Evolutionary conservation across 2,888 invertebrate genomes (phyloP).

Genomic region (Troides oblongomaculatus): DNA sequence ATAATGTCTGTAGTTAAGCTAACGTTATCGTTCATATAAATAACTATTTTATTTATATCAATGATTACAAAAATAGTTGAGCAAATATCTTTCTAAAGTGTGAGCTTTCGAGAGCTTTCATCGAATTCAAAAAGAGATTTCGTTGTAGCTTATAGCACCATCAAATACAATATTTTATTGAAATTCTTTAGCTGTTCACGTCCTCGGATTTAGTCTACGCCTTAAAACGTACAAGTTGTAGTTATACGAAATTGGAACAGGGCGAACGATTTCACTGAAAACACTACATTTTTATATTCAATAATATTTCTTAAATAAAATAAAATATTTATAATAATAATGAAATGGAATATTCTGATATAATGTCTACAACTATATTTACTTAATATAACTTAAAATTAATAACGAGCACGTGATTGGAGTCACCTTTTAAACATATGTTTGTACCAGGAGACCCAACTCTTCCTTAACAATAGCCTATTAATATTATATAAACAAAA

Average conservation of each 20-base stretch:
- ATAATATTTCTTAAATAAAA: neutral
- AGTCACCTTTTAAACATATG: too few relatives aligned
- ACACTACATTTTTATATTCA: conserved; percentile 2
- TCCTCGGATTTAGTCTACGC: conserved; percentile 25
- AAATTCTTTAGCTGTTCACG: conserved; percentile 20
- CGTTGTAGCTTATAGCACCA: neutral
- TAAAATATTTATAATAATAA: neutral
- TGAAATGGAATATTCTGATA: neutral
- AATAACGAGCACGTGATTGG: too few relatives aligned
- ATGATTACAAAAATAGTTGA: neutral
- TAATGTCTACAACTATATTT: too few relatives aligned
- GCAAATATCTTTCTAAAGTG: neutral
- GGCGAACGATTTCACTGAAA: conserved; percentile 6
- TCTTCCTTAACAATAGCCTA: too few relatives aligned
- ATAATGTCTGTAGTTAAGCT: too few relatives aligned
- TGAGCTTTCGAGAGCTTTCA: conserved; percentile 3
- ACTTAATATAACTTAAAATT: too few relatives aligned
- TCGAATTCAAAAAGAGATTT: conserved; percentile 15
- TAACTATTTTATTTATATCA: too few relatives aligned
- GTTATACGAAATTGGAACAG: conserved; percentile 20
- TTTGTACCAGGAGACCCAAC: too few relatives aligned
- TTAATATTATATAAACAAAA: too few relatives aligned
- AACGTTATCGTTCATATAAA: too few relatives aligned
- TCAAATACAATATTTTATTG: conserved; percentile 26
- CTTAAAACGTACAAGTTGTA: conserved; percentile 27